Evolutionary conservation across 2,113 vertebrate species (phyloP), one percentile per base, ranked within the genome.

Genomic region (Lipophrys pholis): DNA sequence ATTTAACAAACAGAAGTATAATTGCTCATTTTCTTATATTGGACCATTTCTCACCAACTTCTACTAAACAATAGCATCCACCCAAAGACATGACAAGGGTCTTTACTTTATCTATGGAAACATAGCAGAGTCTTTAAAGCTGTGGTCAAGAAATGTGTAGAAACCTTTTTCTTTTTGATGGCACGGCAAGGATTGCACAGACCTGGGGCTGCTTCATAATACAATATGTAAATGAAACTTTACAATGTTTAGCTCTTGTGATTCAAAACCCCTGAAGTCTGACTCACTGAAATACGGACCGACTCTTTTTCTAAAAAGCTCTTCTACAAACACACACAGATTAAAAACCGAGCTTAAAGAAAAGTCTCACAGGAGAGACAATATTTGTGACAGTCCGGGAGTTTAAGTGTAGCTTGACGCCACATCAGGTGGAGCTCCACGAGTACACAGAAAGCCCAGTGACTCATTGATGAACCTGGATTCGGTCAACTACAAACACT

Each of bases 341-440:
- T 30, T 30, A 30, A 30, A 30, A 30, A 30, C 21, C 2, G 21
- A 30, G 21, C 21, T 30, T 30, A 30, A 30, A 30, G 21, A 30
- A 30, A 30, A 30, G 21, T 4, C 21, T n/a, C 48, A 6, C 12
- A 21, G 17, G 6, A 39, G 17, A 50, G 11, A 57, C 11, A 42
- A 30, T 43, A 16, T 5, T 17, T 17, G 11, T 10, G 46, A 11
- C 43, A 57, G 2, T 36, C 43, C 49, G 30, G 38, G 12, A 6
- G 12, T 49, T 56, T 64, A 14, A 8, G 1, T 69, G 73, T 11
- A 57, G 50, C 6, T 45, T 56, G 43, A 62, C 15, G 62, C 51
- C n/a, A 75, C 15, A 36, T 65, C 59, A 60, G 38, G 42, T 65
- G 45, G 35, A 8, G 14, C 35, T 56, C 48, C 48, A 21, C 42